These are phyloP conservation scores for Octopus bimaculoides DNA, from an alignment of 1,140 invertebrate species.

Conservation along the genomic window DNA sequence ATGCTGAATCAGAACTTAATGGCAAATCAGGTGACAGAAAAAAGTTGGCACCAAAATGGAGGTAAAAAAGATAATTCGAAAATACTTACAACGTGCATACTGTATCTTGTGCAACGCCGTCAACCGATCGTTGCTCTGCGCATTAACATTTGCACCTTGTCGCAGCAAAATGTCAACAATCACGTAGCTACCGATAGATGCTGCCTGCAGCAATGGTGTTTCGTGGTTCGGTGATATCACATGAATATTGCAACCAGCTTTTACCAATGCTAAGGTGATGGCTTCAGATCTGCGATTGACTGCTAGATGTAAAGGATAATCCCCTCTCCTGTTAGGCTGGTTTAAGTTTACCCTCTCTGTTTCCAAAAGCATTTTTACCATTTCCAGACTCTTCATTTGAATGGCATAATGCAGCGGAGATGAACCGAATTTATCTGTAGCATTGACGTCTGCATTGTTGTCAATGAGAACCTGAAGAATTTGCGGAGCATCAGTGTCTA, in stretches of 20 bases:
- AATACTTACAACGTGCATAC: slow-evolving; percentile 17
- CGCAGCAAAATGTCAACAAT: slow-evolving; percentile 11
- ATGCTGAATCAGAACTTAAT: background rate
- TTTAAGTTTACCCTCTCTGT: background rate
- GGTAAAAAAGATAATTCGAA: background rate
- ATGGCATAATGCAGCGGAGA: slow-evolving; percentile 14
- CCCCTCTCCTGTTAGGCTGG: background rate
- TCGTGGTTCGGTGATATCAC: background rate
- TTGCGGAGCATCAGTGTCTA: slow-evolving; percentile 5
- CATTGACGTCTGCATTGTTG: background rate
- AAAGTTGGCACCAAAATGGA: background rate
- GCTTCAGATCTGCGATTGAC: background rate
- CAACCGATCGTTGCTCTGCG: background rate
- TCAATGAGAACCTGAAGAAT: background rate
- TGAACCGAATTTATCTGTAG: background rate
- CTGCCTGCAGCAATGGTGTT: slow-evolving; percentile 16
- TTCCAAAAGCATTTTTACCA: slow-evolving; percentile 12
- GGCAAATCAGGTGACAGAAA: background rate
- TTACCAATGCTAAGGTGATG: background rate
- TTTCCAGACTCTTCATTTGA: background rate
- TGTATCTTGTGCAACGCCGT: slow-evolving; percentile 16
- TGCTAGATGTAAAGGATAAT: slow-evolving; percentile 11
- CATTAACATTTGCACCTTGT: slow-evolving; percentile 18
- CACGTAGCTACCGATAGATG: background rate
- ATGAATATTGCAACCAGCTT: slow-evolving; percentile 14